A percentile compares a stretch with the other conserved stretches of the same genome.
These are phyloP conservation scores for Gymnocephalus cernua DNA, from an alignment of 2,113 vertebrate genomes.

Conservation along the genomic window DNA sequence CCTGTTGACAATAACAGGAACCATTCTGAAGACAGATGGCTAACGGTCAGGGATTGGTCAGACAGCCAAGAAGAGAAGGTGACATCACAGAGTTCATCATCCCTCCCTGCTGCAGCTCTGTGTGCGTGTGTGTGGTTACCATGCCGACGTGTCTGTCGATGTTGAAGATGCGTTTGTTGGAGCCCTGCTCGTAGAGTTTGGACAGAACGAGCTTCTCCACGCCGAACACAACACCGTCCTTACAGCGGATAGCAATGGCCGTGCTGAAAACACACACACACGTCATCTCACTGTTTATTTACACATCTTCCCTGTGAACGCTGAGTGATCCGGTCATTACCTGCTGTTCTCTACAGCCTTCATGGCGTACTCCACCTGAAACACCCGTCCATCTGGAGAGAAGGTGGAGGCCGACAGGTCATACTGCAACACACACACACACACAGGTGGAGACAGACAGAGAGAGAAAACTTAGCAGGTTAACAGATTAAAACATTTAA, in stretches of 20 bases:
- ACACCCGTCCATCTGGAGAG: constrained; percentile 97
- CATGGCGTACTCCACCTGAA: constrained; percentile 99
- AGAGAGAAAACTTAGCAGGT: background rate
- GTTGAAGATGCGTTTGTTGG: constrained; percentile 99
- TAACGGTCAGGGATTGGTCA: no score
- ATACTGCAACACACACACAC: constrained; percentile 82
- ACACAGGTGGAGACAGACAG: background rate
- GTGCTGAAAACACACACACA: constrained; percentile 87
- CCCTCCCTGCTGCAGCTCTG: no score
- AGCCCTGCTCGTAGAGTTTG: constrained; percentile 98
- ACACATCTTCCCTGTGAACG: no score
- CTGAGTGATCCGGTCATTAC: background rate
- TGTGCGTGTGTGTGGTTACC: constrained; percentile 82
- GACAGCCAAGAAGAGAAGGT: no score
- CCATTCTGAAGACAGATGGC: no score
- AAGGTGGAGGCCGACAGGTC: constrained; percentile 98
- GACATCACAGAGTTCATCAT: no score
- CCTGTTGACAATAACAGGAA: no score
- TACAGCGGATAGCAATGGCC: constrained; percentile 96
- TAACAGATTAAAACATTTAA: no score
- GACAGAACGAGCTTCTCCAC: constrained; percentile 98
- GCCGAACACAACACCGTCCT: constrained; percentile 97
- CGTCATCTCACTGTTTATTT: no score
- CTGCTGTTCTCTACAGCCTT: constrained; percentile 97
- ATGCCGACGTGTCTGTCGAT: constrained; percentile 98